phyloP scores from a whole-genome alignment of 2,113 vertebrate genomes.

The Sylvicapra grimmia region DNA sequence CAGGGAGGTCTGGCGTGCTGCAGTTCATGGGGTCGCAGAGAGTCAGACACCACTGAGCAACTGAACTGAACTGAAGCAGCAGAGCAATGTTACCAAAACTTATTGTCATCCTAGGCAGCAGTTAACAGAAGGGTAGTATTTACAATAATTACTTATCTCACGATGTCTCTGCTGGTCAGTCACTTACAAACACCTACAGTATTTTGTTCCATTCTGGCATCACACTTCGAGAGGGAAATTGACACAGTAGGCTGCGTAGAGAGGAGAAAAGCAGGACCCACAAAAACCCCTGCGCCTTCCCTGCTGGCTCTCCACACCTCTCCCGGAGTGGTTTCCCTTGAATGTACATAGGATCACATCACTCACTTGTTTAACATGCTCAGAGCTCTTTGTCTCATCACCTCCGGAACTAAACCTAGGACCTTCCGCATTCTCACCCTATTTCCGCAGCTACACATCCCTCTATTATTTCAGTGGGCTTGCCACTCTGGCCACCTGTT shows the following conservation, averaged over 20 bases:
- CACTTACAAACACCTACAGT: background rate
- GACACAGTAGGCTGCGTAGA: background rate
- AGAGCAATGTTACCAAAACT: background rate
- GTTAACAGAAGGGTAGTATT: background rate
- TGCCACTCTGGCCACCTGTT: background rate
- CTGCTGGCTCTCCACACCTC: background rate
- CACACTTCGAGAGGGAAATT: background rate
- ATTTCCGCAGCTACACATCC: background rate
- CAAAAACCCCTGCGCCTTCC: too few species aligned
- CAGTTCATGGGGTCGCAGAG: too few species aligned
- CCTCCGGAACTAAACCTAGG: background rate
- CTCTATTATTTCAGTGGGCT: background rate
- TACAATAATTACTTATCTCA: background rate
- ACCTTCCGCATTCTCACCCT: background rate
- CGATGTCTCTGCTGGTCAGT: background rate
- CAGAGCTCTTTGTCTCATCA: background rate
- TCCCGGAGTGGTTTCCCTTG: background rate
- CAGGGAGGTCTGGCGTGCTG: too few species aligned
- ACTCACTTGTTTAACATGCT: background rate
- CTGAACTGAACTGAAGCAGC: background rate
- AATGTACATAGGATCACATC: background rate
- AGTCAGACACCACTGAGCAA: too few species aligned
- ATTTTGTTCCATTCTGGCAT: background rate
- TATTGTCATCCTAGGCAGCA: background rate
- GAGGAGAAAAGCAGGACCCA: background rate